Evolutionary conservation across 2,113 vertebrate species (phyloP).

Genomic region (Cheirogaleus medius): DNA sequence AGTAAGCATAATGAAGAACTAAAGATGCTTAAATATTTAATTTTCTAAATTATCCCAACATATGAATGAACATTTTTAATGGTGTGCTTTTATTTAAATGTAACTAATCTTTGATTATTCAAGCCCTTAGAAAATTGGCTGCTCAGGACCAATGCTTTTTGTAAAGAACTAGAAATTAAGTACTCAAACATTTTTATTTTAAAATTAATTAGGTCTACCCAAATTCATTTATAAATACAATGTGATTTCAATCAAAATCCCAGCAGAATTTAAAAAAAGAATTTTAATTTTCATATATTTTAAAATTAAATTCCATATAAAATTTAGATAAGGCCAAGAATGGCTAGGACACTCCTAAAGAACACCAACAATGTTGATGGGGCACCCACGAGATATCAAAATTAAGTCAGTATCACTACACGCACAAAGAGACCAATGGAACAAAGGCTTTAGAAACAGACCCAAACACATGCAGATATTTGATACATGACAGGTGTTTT

Average conservation of each 20-base stretch:
- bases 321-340: background rate
- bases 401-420: background rate
- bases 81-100: background rate
- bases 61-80: background rate
- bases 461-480: background rate
- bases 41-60: background rate
- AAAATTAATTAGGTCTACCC: background rate
- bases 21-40: background rate
- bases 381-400: background rate
- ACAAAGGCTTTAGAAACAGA: background rate
- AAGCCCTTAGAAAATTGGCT: background rate
- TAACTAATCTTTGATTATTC: background rate
- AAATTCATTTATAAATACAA: conserved; percentile 27
- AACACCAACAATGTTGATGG: background rate
- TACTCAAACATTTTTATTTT: background rate
- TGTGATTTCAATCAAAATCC: background rate
- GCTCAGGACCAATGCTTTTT: background rate
- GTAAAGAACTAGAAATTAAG: background rate
- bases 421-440: background rate
- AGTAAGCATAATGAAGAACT: background rate
- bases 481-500: background rate
- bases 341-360: background rate
- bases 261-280: background rate
- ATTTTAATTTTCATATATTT: background rate
- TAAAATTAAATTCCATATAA: background rate